phyloP scores from a whole-genome alignment of 1,140 invertebrate species.

The Heliconius hewitsoni region DNA sequence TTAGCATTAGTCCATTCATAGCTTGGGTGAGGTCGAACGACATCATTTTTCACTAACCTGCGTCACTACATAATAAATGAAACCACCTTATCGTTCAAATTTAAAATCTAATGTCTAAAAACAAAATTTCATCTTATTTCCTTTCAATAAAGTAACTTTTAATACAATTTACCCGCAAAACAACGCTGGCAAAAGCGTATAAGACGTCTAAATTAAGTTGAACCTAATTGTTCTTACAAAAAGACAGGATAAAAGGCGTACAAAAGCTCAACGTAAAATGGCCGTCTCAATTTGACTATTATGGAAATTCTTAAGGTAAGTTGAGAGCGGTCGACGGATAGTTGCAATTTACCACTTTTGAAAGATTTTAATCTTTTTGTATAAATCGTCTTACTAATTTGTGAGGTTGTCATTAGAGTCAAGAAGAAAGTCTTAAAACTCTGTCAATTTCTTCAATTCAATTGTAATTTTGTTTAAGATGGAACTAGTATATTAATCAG shows the following conservation, averaged over 20 bases:
- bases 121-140: slow-evolving; percentile 6
- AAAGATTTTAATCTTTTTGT: slow-evolving; percentile 27
- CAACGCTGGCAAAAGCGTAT: slow-evolving; percentile 19
- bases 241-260: background rate
- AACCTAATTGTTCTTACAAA: slow-evolving; percentile 14
- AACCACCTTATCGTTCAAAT: slow-evolving; percentile 24
- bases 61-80: slow-evolving; percentile 38
- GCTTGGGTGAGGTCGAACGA: slow-evolving; percentile 14
- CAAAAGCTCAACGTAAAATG: slow-evolving; percentile 18
- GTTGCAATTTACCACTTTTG: slow-evolving; percentile 28
- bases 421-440: background rate
- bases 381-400: slow-evolving; percentile 23
- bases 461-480: background rate
- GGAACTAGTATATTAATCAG: background rate
- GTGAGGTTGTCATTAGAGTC: slow-evolving; percentile 9
- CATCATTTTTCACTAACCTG: slow-evolving; percentile 39
- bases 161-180: slow-evolving; percentile 7
- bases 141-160: slow-evolving; percentile 5
- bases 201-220: slow-evolving; percentile 32
- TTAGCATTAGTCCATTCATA: slow-evolving; percentile 15
- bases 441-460: slow-evolving; percentile 8
- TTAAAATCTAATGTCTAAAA: background rate
- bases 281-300: slow-evolving; percentile 35
- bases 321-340: slow-evolving; percentile 34
- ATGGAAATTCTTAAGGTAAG: slow-evolving; percentile 36